Evolutionary conservation across 2,888 invertebrate species (phyloP).

Genomic region (Laothoe populi): DNA sequence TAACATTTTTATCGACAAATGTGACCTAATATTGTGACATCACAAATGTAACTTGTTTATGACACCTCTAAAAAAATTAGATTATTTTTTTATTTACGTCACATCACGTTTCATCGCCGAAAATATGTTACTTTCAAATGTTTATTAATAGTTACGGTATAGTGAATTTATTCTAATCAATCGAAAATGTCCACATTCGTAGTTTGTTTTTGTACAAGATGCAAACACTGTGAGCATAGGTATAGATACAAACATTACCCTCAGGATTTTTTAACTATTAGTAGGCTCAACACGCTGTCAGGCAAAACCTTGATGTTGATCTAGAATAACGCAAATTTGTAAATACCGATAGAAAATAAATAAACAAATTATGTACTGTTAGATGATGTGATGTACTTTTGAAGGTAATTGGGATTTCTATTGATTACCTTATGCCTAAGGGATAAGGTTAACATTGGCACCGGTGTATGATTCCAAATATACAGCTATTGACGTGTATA

Average conservation of each 20-base stretch:
- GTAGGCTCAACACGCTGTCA: not conserved
- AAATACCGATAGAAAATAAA: constrained; percentile 1
- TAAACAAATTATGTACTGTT: not conserved
- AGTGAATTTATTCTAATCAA: constrained; percentile 4
- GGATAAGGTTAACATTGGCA: not conserved
- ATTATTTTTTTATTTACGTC: not conserved
- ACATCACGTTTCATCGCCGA: constrained; percentile 12
- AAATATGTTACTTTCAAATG: constrained; percentile 3
- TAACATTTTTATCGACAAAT: constrained; percentile 12
- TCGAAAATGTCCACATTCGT: not conserved
- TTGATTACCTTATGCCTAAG: not conserved
- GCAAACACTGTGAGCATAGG: not conserved
- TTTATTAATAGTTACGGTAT: not conserved
- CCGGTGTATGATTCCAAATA: not conserved
- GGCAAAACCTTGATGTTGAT: not conserved
- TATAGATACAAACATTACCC: not conserved
- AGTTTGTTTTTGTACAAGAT: too few species aligned
- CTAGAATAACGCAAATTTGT: not conserved
- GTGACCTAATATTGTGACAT: not conserved
- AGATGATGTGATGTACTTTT: not conserved
- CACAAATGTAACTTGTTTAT: not conserved
- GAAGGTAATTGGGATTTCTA: not conserved
- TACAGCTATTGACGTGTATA: too few species aligned
- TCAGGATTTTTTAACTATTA: not conserved
- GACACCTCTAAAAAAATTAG: not conserved